These are phyloP conservation scores for Pollenia labialis DNA, from an alignment of 2,888 invertebrate species.

Conservation along the genomic window DNA sequence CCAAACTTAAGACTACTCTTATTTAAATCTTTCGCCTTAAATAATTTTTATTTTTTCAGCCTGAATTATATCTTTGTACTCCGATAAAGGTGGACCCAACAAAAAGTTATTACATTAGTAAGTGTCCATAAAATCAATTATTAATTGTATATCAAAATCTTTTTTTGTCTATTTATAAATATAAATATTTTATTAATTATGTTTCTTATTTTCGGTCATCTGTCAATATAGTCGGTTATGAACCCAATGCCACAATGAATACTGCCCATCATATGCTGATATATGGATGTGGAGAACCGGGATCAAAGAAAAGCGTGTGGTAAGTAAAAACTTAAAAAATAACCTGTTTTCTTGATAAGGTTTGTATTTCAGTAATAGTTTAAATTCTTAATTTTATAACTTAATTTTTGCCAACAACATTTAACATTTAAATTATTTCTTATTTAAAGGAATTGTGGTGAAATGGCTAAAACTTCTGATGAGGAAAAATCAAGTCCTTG, in stretches of 20 bases:
- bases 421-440: not conserved
- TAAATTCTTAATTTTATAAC: not conserved
- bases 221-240: conserved; percentile 90
- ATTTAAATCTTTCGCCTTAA: not conserved
- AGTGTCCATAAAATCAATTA: conserved; percentile 27
- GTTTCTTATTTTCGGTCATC: not conserved
- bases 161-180: too few species aligned
- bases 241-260: conserved; percentile 95
- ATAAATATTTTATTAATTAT: not conserved
- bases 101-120: conserved; percentile 93
- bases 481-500: conserved; percentile 89
- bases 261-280: conserved; percentile 97
- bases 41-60: conserved; percentile 86
- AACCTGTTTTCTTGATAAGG: not conserved
- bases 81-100: conserved; percentile 92
- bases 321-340: conserved; percentile 82
- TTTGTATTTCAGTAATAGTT: not conserved
- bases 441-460: conserved; percentile 93
- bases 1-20: not conserved
- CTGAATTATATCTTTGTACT: conserved; percentile 96
- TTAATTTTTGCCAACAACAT: not conserved
- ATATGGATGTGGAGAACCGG: conserved; percentile 92
- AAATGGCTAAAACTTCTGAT: conserved; percentile 89
- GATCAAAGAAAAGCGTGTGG: conserved; percentile 87
- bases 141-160: not conserved